These are phyloP conservation scores for Physocephala rufipes DNA, from an alignment of 2,888 invertebrate genomes.

Conservation along the genomic window DNA sequence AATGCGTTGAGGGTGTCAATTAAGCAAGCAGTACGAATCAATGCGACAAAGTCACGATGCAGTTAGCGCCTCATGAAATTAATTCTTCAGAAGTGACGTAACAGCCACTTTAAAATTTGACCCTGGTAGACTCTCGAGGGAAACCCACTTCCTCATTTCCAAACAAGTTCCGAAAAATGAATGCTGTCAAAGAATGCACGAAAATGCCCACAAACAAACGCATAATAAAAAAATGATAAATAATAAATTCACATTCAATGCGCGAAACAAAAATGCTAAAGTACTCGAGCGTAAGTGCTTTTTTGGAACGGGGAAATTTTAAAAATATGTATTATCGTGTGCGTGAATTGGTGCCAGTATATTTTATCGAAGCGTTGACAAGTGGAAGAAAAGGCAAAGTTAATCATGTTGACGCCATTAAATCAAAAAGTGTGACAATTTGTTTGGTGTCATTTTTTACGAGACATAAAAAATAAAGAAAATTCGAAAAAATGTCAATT, in stretches of 20 bases:
- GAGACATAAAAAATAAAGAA: background rate
- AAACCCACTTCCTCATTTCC: too few relatives aligned
- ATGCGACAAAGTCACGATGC: too few relatives aligned
- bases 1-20: too few relatives aligned
- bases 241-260: background rate
- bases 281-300: too few relatives aligned
- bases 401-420: conserved; percentile 59
- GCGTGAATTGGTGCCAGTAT: conserved; percentile 47
- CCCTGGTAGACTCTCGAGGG: too few relatives aligned
- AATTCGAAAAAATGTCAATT: background rate
- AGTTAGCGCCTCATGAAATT: too few relatives aligned
- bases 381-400: conserved; percentile 49
- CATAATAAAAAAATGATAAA: too few relatives aligned
- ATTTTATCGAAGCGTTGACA: conserved; percentile 53
- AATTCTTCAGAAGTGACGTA: background rate
- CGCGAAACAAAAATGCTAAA: too few relatives aligned
- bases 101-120: background rate
- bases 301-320: too few relatives aligned
- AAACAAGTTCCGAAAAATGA: background rate
- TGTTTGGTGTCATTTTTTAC: conserved; percentile 41
- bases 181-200: too few relatives aligned
- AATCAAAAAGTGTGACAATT: conserved; percentile 51
- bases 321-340: conserved; percentile 33
- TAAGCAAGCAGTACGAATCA: too few relatives aligned
- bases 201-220: too few relatives aligned